Base-by-base conservation (phyloP, 2,888 invertebrate species). In the Drosophila pegasa region DNA sequence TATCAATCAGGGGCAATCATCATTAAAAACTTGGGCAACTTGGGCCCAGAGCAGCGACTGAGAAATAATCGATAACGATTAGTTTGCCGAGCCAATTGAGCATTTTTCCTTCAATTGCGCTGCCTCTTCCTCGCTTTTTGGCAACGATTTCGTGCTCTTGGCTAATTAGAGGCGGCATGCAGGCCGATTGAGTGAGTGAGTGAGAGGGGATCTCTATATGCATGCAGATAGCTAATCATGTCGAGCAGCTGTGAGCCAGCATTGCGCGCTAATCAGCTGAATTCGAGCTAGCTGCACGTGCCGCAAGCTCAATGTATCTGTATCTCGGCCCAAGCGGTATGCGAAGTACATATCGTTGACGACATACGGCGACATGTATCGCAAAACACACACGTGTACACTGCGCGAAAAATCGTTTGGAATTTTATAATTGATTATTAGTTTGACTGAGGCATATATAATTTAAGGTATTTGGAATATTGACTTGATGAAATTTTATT, bases 1-100 rank as follows among this genome's bases (percentile, higher is more conserved):
- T 83, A 83, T 86, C 87, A 87, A 87, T 88, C 79, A 73, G 60
- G 43, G 71, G 64, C 78, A 86, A 88, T 86, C 83, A 80, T 75
- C 79, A 81, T 87, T 77, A 88, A 86, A 80, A 70, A 60, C 43
- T 75, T 68, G 40, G 50, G 51, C 20, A 66, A 61, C 54, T n/a
- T n/a, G n/a, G n/a, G 60, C 60, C 31, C 51, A 43, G 57, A 55
- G 43, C 38, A 43, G 16, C 27, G 66, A 41, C 20, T 12, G 40
- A 14, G 51, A 62, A 68, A 73, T 67, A 72, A 72, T 75, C 74
- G 62, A 76, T 75, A 71, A 50, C 43, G 61, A 68, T 71, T 51
- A 43, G 43, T 67, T 59, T 22, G 47, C 51, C 40, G 8, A 38
- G 67, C 37, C 67, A 67, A 77, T 67, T 77, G 16, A 7, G 16